Evolutionary conservation across 92 coral and sea anemone genomes (phyloP).

Genomic region (Epizoanthus rinbou): DNA sequence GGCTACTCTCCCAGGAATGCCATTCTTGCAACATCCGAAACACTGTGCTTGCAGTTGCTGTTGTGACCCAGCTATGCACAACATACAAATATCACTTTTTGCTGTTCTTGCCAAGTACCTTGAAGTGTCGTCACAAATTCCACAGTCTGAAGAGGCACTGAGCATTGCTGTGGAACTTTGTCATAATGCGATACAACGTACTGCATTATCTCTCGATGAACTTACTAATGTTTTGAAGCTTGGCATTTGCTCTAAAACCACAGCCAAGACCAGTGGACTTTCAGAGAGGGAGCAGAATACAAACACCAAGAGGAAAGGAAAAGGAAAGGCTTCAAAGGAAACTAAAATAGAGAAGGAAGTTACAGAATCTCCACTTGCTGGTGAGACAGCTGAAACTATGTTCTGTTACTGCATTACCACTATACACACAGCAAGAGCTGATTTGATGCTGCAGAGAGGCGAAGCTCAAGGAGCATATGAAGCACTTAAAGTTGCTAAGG

Average conservation of each 20-base stretch:
- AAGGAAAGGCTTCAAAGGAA: conserved; percentile 42
- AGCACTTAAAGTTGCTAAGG: conserved; percentile 61
- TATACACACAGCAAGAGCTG: conserved; percentile 54
- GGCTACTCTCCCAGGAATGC: conserved; percentile 47
- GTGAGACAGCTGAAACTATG: conserved; percentile 51
- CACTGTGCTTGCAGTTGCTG: conserved; percentile 68
- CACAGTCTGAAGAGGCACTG: conserved; percentile 46
- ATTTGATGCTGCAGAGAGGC: conserved; percentile 53
- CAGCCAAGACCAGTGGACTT: not conserved
- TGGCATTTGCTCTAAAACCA: conserved; percentile 11
- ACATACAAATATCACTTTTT: conserved; percentile 48
- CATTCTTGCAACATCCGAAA: conserved; percentile 60
- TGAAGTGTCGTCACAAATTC: conserved; percentile 41
- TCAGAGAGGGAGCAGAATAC: conserved; percentile 6
- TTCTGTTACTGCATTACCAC: conserved; percentile 49
- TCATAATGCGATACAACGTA: conserved; percentile 44
- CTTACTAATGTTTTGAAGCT: conserved; percentile 44
- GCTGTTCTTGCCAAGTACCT: conserved; percentile 59
- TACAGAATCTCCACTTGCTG: conserved; percentile 24
- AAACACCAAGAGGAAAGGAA: conserved; percentile 51
- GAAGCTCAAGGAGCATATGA: conserved; percentile 58
- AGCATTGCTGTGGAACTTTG: conserved; percentile 61
- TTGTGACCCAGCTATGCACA: conserved; percentile 69
- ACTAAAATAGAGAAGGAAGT: conserved; percentile 43
- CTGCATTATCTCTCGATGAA: conserved; percentile 49